Evolutionary conservation across 2,797 vertebrate genomes (phyloP).

Genomic region (Echeneis naucrates): DNA sequence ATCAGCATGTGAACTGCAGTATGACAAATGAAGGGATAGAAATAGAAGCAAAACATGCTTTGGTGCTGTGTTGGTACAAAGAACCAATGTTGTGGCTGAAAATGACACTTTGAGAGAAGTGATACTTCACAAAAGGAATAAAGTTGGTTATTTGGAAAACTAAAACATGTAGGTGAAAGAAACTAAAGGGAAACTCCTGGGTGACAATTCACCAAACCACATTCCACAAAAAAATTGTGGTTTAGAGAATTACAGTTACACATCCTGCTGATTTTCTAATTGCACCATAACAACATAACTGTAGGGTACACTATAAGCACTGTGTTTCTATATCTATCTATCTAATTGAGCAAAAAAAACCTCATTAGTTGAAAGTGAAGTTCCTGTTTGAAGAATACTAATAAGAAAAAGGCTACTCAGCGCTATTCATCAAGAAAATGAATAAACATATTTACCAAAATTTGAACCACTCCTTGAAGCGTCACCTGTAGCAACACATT

Average conservation of each 20-base stretch:
- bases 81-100: neutral
- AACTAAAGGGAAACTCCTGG: too few relatives aligned
- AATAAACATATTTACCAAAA: neutral
- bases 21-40: neutral
- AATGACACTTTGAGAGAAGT: neutral
- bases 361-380: too few relatives aligned
- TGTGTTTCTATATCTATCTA: neutral
- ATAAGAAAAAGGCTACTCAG: too few relatives aligned
- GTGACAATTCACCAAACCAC: too few relatives aligned
- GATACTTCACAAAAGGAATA: too few relatives aligned
- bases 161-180: neutral
- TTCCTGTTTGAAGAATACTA: too few relatives aligned
- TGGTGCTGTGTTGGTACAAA: too few relatives aligned
- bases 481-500: neutral
- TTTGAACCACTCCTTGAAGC: neutral
- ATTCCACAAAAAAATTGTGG: neutral
- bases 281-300: constrained; percentile 1
- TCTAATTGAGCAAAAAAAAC: too few relatives aligned
- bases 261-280: constrained; percentile 9
- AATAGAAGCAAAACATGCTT: too few relatives aligned
- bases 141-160: neutral
- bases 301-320: neutral
- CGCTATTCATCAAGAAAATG: neutral
- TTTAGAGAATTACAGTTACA: neutral
- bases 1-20: neutral